Base-by-base conservation (phyloP, 2,797 vertebrate species). In the Molothrus ater region DNA sequence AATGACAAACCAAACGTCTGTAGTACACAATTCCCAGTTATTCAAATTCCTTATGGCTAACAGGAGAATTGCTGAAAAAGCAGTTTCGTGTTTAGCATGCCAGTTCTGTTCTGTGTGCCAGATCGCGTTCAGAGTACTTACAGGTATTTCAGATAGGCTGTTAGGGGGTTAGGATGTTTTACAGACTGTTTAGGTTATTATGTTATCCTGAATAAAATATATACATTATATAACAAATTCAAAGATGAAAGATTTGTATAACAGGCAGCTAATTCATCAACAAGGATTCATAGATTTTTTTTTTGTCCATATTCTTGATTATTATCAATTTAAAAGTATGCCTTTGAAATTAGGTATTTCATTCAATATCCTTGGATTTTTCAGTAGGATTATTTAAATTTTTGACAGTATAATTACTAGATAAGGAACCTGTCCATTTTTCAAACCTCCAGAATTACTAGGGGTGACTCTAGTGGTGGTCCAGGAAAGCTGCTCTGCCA, bases 141-240 rank as follows among this genome's bases (percentile, higher is more conserved):
- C 24, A 75, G 17, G 31, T 84, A 80, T 93, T 90, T 87, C 57
- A 78, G 36, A 65, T 21, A 10, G 13, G 6, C 13, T 86, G 2
- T 53, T 92, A 43, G 1, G 2, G 83, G 31, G 16, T 63, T 75
- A 32, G 40, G 28, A 47, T 48, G 82, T 87, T 91, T 88, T 56
- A 50, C 17, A 51, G 14, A n/a, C 9, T 91, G 21, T 83, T 94
- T 90, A 50, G 7, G 28, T 59, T 85, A 68, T 48, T 56, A 24
- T 70, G 40, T 91, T 85, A 63, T 53, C 64, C 94, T 91, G 81
- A 92, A 88, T 90, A 78, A 95, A 86, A 93, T 69, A 31, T 22
- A 53, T 38, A 57, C 28, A 72, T 48, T 56, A 45, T 63, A 21
- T 65, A 93, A 80, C 25, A 64, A 88, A 92, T 93, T n/a, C 8